Evolutionary conservation across 2,888 invertebrate species (phyloP).

Genomic region (Protophormia terraenovae): DNA sequence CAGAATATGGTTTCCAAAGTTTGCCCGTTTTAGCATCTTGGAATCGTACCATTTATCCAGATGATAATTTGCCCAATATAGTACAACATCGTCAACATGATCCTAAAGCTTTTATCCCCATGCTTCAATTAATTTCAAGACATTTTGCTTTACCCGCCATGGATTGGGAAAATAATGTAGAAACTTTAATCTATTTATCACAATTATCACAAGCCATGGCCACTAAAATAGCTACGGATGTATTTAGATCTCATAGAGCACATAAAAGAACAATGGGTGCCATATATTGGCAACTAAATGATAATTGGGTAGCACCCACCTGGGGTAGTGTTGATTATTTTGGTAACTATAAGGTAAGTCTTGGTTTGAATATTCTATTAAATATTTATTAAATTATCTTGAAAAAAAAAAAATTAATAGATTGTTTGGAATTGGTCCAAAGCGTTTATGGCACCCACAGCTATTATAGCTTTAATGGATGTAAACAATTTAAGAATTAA

Average conservation of each 20-base stretch:
- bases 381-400: not conserved
- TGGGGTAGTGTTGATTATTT: conserved; percentile 92
- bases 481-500: conserved; percentile 82
- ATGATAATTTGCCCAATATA: conserved; percentile 84
- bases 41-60: conserved; percentile 83
- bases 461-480: conserved; percentile 85
- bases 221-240: conserved; percentile 91
- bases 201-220: conserved; percentile 95
- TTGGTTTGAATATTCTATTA: not conserved
- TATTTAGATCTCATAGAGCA: conserved; percentile 84
- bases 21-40: conserved; percentile 89
- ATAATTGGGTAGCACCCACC: conserved; percentile 98
- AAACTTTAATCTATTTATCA: conserved; percentile 89
- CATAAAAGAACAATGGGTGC: conserved; percentile 92
- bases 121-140: conserved; percentile 83
- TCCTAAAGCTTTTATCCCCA: conserved; percentile 86
- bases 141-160: conserved; percentile 85
- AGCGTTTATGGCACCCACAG: conserved; percentile 90
- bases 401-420: no score
- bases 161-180: conserved; percentile 83
- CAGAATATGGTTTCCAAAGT: conserved; percentile 97
- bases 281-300: conserved; percentile 99
- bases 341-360: conserved; percentile 78
- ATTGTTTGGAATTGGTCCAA: conserved; percentile 91
- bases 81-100: conserved; percentile 93